phyloP scores from a whole-genome alignment of 2,797 vertebrate genomes.

The Nyctibius grandis region DNA sequence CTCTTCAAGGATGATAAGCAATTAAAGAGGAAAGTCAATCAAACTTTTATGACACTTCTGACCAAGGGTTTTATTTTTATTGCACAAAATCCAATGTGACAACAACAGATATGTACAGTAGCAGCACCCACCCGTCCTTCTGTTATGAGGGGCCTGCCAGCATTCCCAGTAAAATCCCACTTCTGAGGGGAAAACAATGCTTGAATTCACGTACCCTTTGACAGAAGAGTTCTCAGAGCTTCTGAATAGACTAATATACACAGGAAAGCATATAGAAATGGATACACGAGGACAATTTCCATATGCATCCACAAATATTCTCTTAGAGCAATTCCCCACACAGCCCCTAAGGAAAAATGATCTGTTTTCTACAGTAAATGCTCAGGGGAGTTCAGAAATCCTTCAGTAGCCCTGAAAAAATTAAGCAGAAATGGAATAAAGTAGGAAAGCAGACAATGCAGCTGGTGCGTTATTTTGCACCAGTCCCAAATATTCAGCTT shows the following conservation, averaged over 20 bases:
- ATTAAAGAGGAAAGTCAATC: slow-evolving; percentile 70
- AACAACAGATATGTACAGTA: slow-evolving; percentile 66
- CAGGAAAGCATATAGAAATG: neutral
- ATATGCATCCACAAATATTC: neutral
- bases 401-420: slow-evolving; percentile 47
- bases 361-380: slow-evolving; percentile 18
- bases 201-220: slow-evolving; percentile 55
- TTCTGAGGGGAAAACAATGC: slow-evolving; percentile 58
- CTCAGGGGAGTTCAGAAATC: slow-evolving; percentile 16
- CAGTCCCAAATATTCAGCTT: slow-evolving; percentile 53
- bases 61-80: slow-evolving; percentile 77
- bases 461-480: slow-evolving; percentile 58
- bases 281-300: neutral
- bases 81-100: slow-evolving; percentile 67
- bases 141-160: slow-evolving; percentile 57
- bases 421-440: slow-evolving; percentile 34
- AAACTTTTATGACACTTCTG: slow-evolving; percentile 74
- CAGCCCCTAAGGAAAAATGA: neutral
- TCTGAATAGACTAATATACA: neutral
- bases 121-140: slow-evolving; percentile 68
- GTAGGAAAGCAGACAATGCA: slow-evolving; percentile 55
- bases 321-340: neutral
- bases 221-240: slow-evolving; percentile 10
- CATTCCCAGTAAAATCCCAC: slow-evolving; percentile 59
- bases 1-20: slow-evolving; percentile 75